These are phyloP conservation scores for Dasypolia templi DNA, from an alignment of 2,888 invertebrate species.

Conservation along the genomic window DNA sequence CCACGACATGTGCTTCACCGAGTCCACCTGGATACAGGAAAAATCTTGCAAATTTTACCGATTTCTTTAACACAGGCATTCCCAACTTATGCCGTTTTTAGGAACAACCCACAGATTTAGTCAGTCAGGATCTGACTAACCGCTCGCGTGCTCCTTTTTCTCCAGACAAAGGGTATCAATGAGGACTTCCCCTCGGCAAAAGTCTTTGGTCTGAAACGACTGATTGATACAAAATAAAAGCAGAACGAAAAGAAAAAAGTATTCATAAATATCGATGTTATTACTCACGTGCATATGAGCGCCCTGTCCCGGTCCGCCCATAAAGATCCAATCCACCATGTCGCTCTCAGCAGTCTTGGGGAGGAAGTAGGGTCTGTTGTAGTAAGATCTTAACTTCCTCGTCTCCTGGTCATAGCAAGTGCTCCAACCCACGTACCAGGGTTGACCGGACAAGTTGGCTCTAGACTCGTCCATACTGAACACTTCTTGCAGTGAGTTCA, in stretches of 20 bases:
- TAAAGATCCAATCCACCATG: conserved; percentile 98
- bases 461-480: conserved; percentile 94
- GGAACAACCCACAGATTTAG: not conserved
- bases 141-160: not conserved
- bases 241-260: too few species aligned
- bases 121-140: not conserved
- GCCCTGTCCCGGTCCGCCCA: conserved; percentile 98
- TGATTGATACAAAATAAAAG: not conserved
- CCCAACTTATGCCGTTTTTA: not conserved
- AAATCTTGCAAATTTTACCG: too few species aligned
- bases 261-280: not conserved
- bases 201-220: not conserved
- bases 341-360: conserved; percentile 96
- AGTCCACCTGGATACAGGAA: conserved; percentile 94
- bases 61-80: not conserved
- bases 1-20: conserved; percentile 98
- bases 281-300: conserved; percentile 97
- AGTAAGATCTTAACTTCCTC: conserved; percentile 93
- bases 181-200: not conserved
- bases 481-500: conserved; percentile 94
- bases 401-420: conserved; percentile 97
- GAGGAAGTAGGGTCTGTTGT: conserved; percentile 96
- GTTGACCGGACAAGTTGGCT: conserved; percentile 91
- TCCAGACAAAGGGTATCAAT: not conserved
- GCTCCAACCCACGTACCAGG: conserved; percentile 97